These are phyloP conservation scores for Lerista edwardsae DNA, from an alignment of 2,797 vertebrate species.

Conservation along the genomic window DNA sequence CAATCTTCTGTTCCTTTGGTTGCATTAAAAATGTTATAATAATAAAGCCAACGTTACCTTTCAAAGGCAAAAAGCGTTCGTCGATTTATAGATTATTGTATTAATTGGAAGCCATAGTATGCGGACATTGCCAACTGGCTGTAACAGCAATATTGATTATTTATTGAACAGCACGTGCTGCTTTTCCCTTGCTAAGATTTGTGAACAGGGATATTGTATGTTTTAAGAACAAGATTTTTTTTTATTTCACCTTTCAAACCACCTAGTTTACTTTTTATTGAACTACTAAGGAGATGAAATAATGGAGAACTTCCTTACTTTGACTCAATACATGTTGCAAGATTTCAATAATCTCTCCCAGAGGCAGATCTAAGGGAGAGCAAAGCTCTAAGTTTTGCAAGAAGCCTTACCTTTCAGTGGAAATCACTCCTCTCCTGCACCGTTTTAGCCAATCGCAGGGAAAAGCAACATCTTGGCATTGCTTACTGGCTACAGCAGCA, in stretches of 20 bases:
- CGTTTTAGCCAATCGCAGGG: too few species aligned
- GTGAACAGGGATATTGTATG: not conserved
- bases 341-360: too few species aligned
- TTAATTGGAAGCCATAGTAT: not conserved
- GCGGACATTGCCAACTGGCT: not conserved
- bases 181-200: not conserved
- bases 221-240: not conserved
- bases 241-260: not conserved
- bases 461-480: too few species aligned
- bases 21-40: slow-evolving; percentile 1
- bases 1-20: not conserved
- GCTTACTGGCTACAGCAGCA: too few species aligned
- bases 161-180: not conserved
- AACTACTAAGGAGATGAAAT: too few species aligned
- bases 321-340: too few species aligned
- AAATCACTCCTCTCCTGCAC: too few species aligned
- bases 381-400: too few species aligned
- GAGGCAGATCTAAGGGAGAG: too few species aligned
- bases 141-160: not conserved
- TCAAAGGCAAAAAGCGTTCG: not conserved
- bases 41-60: slow-evolving; percentile 2
- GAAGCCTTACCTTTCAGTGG: too few species aligned
- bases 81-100: not conserved
- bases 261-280: not conserved
- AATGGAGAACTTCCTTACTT: too few species aligned